Evolutionary conservation across 2,797 vertebrate genomes (phyloP), one percentile per base, ranked within the genome.

Genomic region (Anolis apletophallus): DNA sequence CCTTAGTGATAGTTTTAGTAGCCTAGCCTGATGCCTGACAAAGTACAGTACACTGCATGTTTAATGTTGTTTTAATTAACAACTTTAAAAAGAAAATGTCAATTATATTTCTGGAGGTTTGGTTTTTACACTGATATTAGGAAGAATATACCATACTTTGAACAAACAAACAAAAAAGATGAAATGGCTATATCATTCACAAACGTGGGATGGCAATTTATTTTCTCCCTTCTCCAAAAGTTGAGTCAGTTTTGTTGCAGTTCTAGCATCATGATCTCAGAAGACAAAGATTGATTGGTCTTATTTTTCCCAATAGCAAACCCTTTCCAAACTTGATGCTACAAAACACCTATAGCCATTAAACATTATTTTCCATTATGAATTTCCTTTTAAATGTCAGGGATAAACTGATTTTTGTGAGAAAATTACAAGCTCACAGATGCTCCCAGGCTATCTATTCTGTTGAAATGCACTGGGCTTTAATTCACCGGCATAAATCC

Each of bases 51-150:
- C 87, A 90, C 82, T 86, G 89, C 89, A 90, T 93, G 91, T 91
- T 96, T 96, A 95, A 94, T 96, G 92, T 91, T 96, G 79, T 95
- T 95, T 95, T 96, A 96, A 96, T 97, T 96, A 96, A 95, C 90
- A 95, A 91, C 87, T 94, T 93, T 93, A 95, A 93, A 94, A 96
- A 95, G 93, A 95, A 97, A 96, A 96, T 96, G 94, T 95, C 94
- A 95, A 72, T 95, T 94, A 93, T 94, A 87, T 94, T 94, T 87
- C 85, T 92, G 92, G 91, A 95, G 88, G 87, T 93, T 93, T 79
- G 91, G 67, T 87, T 89, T 85, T 94, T 72, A 73, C 1, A 88
- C 77, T 92, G 61, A 52, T 55, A 81, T n/a, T 84, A 50, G 7
- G 26, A 67, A 26, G 50, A 80, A 36, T 57, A 16, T 80, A 89